These are phyloP conservation scores for Leptatherina wallacei DNA, from an alignment of 2,797 vertebrate genomes.

Conservation along the genomic window DNA sequence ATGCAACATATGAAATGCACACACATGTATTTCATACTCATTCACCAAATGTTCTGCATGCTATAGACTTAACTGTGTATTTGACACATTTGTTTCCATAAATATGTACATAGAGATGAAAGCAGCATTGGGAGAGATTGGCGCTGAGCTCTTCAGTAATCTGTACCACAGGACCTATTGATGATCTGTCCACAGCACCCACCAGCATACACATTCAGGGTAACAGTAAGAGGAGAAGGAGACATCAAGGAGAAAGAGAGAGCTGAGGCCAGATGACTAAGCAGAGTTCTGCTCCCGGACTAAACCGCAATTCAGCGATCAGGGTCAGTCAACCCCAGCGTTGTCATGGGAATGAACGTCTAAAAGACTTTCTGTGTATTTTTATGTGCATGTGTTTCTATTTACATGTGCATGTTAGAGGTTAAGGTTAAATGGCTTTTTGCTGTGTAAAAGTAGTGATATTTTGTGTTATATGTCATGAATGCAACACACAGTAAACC, in stretches of 20 bases:
- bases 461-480: neutral
- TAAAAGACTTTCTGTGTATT: slow-evolving; percentile 37
- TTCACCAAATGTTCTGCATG: slow-evolving; percentile 12
- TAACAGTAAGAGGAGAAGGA: slow-evolving; percentile 54
- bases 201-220: slow-evolving; percentile 31
- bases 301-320: slow-evolving; percentile 42
- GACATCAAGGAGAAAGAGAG: slow-evolving; percentile 56
- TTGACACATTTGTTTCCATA: neutral
- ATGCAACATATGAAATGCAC: slow-evolving; percentile 52
- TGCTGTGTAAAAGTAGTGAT: slow-evolving; percentile 25
- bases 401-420: slow-evolving; percentile 18
- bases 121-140: neutral
- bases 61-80: neutral
- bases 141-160: slow-evolving; percentile 47
- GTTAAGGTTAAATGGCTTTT: slow-evolving; percentile 41
- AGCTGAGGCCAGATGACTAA: slow-evolving; percentile 62
- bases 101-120: slow-evolving; percentile 1
- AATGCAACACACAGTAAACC: neutral
- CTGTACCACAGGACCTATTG: slow-evolving; percentile 47
- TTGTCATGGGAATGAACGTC: slow-evolving; percentile 49
- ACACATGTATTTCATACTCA: neutral
- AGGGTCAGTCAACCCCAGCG: slow-evolving; percentile 38
- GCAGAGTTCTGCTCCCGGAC: slow-evolving; percentile 56
- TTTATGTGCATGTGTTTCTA: slow-evolving; percentile 6
- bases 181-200: slow-evolving; percentile 48